Base-by-base conservation (phyloP, 2,888 invertebrate genomes). In the Pterostichus madidus region DNA sequence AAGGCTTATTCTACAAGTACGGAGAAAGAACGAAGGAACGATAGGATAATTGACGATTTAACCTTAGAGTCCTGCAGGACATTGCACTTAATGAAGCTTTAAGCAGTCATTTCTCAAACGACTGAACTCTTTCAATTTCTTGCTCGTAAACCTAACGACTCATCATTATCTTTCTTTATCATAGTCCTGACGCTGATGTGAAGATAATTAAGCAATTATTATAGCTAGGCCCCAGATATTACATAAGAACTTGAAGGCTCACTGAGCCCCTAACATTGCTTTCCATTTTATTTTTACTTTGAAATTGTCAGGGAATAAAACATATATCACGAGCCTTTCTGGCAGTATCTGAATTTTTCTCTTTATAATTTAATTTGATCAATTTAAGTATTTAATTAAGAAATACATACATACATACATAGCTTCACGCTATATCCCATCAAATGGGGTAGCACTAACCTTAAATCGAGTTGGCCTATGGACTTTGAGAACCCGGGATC, bases 51-150 rank as follows among this genome's bases (percentile, higher is more conserved):
- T 49, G 49, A n/a, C 11, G 49, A 49, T 11, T 49, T n/a, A 49
- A 5, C 39, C 49, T 49, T 2, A 31, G 24, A 8, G 24, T 31
- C 31, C n/a, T 59, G 11, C 31, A 59, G 59, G 59, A 59, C 59
- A 59, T 59, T 59, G 59, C 17, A 15, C 31, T 17, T 59, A 59
- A 59, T 59, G 59, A 31, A 59, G 59, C 59, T 31, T 59, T 59
- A 31, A 59, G 31, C 31, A 31, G 31, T 15, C 31, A 31, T 59
- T 59, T 31, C 31, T 59, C 59, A 59, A 59, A 59, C 59, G 59
- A 59, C 59, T 59, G 11, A 59, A 59, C 59, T 59, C 59, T 59
- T 59, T 59, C 59, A 59, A 17, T 59, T 59, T 59, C 59, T 59
- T 59, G 31, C 59, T 59, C 59, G 31, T 59, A 24, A 59, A 59